Evolutionary conservation across 2,113 vertebrate species (phyloP).

Genomic region (Rhinichthys klamathensis): DNA sequence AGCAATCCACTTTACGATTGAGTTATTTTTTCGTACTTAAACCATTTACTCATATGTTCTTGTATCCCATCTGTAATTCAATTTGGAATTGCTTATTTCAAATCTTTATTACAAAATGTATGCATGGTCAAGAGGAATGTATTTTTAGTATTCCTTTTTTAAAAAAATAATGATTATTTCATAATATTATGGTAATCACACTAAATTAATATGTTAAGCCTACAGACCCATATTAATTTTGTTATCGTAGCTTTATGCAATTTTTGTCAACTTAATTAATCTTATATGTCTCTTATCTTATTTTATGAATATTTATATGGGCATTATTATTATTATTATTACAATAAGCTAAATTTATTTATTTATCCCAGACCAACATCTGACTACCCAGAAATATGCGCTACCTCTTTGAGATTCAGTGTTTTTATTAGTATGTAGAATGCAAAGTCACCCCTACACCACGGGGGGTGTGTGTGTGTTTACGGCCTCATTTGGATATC

Average conservation of each 20-base stretch:
- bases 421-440: neutral
- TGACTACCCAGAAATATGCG: neutral
- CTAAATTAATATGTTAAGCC: neutral
- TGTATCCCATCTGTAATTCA: neutral
- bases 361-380: neutral
- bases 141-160: neutral
- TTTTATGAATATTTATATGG: too few species aligned
- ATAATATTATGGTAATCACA: neutral
- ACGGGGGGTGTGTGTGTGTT: neutral
- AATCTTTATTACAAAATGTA: neutral
- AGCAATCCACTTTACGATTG: neutral
- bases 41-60: neutral
- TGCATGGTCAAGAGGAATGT: neutral
- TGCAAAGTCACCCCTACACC: neutral
- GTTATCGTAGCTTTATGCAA: too few species aligned
- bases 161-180: neutral
- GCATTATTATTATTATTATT: neutral
- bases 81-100: neutral
- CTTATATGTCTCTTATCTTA: too few species aligned
- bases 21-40: neutral
- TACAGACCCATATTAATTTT: neutral
- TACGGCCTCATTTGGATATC: neutral
- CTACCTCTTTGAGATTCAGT: neutral
- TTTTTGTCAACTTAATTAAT: too few species aligned
- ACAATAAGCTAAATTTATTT: neutral